Evolutionary conservation across 2,113 vertebrate genomes (phyloP).

Genomic region (Lophius piscatorius): DNA sequence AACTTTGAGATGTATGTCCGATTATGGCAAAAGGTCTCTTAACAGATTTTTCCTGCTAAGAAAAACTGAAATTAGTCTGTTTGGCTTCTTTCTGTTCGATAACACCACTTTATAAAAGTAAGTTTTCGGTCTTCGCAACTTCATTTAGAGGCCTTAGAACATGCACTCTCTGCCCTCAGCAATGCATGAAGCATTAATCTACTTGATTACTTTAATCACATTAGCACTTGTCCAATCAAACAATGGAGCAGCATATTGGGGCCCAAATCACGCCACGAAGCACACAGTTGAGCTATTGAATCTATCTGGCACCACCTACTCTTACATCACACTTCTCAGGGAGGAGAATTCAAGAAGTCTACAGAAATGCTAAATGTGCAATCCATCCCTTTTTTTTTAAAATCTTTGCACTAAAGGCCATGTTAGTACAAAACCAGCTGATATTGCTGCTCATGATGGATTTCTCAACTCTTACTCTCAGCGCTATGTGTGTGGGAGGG

Average conservation of each 20-base stretch:
- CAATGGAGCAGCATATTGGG: constrained; percentile 66
- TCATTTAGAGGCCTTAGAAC: no score
- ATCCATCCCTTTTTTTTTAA: constrained; percentile 32
- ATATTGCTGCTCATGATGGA: constrained; percentile 6
- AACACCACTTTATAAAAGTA: no score
- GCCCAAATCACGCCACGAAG: constrained; percentile 76
- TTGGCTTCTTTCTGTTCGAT: no score
- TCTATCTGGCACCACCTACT: constrained; percentile 45
- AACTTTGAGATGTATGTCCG: not conserved
- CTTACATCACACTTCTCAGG: constrained; percentile 77
- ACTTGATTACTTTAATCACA: constrained; percentile 75
- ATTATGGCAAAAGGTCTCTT: no score
- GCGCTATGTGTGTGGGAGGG: constrained; percentile 29
- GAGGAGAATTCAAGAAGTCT: constrained; percentile 71
- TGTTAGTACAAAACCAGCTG: not conserved
- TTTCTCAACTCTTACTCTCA: constrained; percentile 1
- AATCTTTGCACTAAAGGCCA: constrained; percentile 10
- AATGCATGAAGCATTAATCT: constrained; percentile 63
- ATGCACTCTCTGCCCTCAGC: constrained; percentile 56
- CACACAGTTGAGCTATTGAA: constrained; percentile 78
- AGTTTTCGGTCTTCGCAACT: no score
- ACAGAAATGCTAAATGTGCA: constrained; percentile 36
- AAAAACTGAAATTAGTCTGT: no score
- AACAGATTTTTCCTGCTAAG: no score
- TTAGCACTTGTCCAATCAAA: constrained; percentile 74